Conservation (phyloP, 2,888 invertebrate species). For the Aproaerema taeniolella region DNA sequence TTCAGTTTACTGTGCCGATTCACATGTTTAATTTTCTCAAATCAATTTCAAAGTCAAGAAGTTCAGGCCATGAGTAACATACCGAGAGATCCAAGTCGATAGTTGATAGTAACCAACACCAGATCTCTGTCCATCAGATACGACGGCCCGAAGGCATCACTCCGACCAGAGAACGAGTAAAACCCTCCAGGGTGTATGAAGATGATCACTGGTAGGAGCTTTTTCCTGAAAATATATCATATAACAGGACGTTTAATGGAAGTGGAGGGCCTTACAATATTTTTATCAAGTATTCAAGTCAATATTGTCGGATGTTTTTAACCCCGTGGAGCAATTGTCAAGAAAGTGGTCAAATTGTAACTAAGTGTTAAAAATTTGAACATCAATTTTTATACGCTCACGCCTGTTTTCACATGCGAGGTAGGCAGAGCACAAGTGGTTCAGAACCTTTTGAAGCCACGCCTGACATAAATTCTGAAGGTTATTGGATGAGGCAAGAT, state of each 20-base stretch:
- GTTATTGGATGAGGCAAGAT: too few species aligned
- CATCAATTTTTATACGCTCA: background rate
- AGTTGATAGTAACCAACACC: slow-evolving; percentile 81
- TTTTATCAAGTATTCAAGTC: too few species aligned
- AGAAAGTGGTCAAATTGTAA: background rate
- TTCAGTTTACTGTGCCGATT: background rate
- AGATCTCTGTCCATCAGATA: slow-evolving; percentile 81
- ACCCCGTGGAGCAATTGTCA: background rate
- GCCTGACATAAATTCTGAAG: too few species aligned
- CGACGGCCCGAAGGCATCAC: slow-evolving; percentile 74
- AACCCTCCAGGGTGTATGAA: slow-evolving; percentile 83
- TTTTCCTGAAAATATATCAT: background rate
- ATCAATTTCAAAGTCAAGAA: background rate
- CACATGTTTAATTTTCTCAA: background rate
- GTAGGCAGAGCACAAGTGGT: too few species aligned
- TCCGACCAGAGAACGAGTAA: slow-evolving; percentile 78
- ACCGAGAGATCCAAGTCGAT: slow-evolving; percentile 53
- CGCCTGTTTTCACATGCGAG: too few species aligned
- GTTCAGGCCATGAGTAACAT: background rate
- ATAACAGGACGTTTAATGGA: too few species aligned
- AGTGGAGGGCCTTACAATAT: too few species aligned
- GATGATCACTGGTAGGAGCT: slow-evolving; percentile 76
- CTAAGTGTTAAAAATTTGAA: too few species aligned
- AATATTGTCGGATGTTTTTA: too few species aligned
- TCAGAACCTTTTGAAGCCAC: too few species aligned